Evolutionary conservation across 23 tunicate species (phyloP).

Genomic region (Ascidia mentula): DNA sequence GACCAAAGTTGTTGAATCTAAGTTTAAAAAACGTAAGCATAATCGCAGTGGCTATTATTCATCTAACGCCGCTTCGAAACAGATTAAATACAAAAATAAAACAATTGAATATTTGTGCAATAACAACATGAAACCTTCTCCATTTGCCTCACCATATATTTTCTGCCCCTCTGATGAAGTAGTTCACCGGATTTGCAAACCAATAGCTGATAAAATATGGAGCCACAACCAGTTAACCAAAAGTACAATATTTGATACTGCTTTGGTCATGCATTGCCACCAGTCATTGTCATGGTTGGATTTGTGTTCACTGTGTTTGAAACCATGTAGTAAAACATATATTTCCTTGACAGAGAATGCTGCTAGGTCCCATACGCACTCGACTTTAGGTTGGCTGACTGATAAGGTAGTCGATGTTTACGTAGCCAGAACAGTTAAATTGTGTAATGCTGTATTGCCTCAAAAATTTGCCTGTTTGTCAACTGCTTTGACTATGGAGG

Average conservation of each 20-base stretch:
- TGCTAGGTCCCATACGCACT: background rate
- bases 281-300: constrained; percentile 1
- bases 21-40: background rate
- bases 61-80: background rate
- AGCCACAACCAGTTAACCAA: background rate
- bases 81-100: background rate
- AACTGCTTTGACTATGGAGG: background rate
- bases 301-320: background rate
- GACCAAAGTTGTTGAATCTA: background rate
- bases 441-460: background rate
- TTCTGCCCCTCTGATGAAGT: too few relatives aligned
- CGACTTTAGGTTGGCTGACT: background rate
- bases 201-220: background rate
- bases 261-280: background rate
- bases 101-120: too few relatives aligned
- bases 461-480: background rate
- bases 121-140: too few relatives aligned
- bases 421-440: background rate
- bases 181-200: too few relatives aligned
- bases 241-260: background rate
- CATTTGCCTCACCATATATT: too few relatives aligned
- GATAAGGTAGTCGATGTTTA: background rate
- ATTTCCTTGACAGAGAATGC: background rate
- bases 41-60: background rate
- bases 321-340: background rate